Evolutionary conservation across 2,113 vertebrate species (phyloP).

Genomic region (Sturnus vulgaris): DNA sequence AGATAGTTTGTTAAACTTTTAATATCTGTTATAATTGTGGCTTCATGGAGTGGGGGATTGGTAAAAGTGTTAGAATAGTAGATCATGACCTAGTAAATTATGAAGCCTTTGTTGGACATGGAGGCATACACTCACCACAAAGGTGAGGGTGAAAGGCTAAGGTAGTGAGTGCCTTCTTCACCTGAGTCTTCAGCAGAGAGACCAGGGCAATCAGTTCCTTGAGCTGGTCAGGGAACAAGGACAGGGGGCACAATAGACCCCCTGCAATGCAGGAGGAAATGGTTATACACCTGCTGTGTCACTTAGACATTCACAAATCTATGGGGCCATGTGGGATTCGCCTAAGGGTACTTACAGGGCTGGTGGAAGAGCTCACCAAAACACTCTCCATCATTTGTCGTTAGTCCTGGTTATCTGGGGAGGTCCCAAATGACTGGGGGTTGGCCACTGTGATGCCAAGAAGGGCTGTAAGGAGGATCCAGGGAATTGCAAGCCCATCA

Average conservation of each 20-base stretch:
- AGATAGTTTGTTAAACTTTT: slow-evolving; percentile 60
- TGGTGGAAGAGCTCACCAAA: neutral
- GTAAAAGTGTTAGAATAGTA: slow-evolving; percentile 2
- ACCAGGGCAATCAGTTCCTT: neutral
- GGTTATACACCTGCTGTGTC: neutral
- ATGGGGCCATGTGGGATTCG: neutral
- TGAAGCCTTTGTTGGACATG: neutral
- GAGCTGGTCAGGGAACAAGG: neutral
- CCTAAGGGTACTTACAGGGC: neutral
- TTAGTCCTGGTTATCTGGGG: neutral
- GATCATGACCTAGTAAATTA: neutral
- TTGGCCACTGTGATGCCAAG: neutral
- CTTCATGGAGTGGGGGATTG: neutral
- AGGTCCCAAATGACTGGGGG: neutral
- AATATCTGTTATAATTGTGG: neutral
- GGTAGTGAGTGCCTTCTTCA: neutral
- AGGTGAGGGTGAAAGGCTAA: no score
- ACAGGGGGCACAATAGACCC: neutral
- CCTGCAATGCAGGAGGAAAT: neutral
- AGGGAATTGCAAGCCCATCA: neutral
- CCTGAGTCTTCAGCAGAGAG: neutral
- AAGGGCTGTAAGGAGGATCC: neutral
- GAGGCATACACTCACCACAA: neutral
- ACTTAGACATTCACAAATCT: neutral
- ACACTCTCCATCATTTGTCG: neutral